These are phyloP conservation scores for Rambutsinella grinnellia DNA, from an alignment of 2,888 invertebrate species.

Conservation along the genomic window DNA sequence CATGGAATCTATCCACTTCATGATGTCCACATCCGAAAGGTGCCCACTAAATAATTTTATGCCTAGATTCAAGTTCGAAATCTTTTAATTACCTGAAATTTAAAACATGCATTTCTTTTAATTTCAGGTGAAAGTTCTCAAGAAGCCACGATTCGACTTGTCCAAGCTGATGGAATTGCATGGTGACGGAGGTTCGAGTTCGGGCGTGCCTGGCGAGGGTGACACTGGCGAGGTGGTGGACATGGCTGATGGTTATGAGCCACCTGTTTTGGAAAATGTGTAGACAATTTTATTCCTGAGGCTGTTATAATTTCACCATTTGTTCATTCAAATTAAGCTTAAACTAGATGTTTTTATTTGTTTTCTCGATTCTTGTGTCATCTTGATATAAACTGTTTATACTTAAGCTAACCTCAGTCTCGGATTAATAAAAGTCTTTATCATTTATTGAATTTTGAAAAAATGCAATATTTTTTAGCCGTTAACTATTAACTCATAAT, in stretches of 20 bases:
- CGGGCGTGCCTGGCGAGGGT: constrained; percentile 73
- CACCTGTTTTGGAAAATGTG: constrained; percentile 96
- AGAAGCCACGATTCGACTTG: constrained; percentile 97
- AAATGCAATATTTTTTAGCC: no score
- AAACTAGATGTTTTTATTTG: no score
- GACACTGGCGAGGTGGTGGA: constrained; percentile 82
- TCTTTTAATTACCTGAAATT: not conserved
- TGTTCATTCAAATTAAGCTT: constrained; percentile 56
- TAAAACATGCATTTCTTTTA: no score
- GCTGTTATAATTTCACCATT: constrained; percentile 23
- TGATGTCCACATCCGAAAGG: constrained; percentile 98
- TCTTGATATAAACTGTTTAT: no score
- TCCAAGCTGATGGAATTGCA: constrained; percentile 96
- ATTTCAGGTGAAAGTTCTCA: constrained; percentile 92
- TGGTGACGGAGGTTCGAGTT: constrained; percentile 84
- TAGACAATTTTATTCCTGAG: constrained; percentile 72
- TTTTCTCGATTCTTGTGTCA: no score
- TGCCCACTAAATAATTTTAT: constrained; percentile 68
- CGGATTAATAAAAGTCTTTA: no score
- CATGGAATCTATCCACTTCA: constrained; percentile 97
- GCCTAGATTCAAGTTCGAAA: not conserved
- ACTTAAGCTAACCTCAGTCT: no score
- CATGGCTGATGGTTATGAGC: constrained; percentile 96
- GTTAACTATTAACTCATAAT: no score
- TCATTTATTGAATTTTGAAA: no score